Evolutionary conservation across 2,113 vertebrate genomes (phyloP).

Genomic region (Gymnocephalus cernua): DNA sequence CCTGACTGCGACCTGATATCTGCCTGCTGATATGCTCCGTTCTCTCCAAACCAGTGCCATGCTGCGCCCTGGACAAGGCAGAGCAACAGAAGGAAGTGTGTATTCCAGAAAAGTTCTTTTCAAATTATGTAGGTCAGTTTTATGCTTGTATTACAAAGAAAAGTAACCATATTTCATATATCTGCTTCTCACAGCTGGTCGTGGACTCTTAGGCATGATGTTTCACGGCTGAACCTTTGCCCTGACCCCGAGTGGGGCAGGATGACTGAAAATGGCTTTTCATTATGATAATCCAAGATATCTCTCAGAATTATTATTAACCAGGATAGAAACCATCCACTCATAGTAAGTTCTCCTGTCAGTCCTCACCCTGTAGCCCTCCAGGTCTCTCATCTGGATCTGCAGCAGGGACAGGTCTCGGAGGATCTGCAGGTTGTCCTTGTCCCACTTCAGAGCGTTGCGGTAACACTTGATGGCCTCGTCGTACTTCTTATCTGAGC

Average conservation of each 20-base stretch:
- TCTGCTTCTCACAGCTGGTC: not conserved
- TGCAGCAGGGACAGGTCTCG: constrained; percentile 96
- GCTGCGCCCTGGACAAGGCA: not conserved
- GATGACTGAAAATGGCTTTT: not conserved
- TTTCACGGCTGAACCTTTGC: too few relatives aligned
- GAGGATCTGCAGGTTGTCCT: constrained; percentile 98
- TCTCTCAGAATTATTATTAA: not conserved
- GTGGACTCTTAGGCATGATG: not conserved
- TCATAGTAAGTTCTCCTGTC: not conserved
- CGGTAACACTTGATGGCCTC: constrained; percentile 99
- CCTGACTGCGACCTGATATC: constrained; percentile 44
- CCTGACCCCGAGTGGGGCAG: not conserved
- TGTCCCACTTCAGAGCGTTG: constrained; percentile 98
- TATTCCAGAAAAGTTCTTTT: not conserved
- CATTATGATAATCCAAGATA: not conserved
- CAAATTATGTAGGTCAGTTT: not conserved
- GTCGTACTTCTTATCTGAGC: constrained; percentile 98
- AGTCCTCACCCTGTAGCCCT: constrained; percentile 94
- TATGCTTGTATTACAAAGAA: not conserved
- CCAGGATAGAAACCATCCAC: not conserved
- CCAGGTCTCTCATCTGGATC: constrained; percentile 98
- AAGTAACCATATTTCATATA: not conserved
- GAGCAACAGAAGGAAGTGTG: constrained; percentile 19
- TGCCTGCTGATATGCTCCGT: constrained; percentile 4
- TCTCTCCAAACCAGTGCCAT: constrained; percentile 25